Base-by-base conservation (phyloP, 2,888 invertebrate species). In the Dugesia japonica region DNA sequence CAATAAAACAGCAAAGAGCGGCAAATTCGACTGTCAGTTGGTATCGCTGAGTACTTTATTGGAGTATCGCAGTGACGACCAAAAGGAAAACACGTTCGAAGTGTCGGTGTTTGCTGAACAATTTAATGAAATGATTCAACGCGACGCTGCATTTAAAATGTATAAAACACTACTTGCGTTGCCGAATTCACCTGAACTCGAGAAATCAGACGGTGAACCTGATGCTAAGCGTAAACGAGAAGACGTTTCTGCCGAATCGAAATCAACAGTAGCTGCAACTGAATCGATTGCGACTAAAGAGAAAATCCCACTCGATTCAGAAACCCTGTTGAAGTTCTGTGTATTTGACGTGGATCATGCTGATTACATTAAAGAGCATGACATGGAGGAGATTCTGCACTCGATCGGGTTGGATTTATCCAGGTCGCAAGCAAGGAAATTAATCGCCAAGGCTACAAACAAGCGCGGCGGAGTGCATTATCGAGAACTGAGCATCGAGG, bases 51-150 rank as follows among this genome's bases (percentile, higher is more conserved):
- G 92, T 0, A 88, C 92, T 0, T 86, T 95, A 26, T 86, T 95
- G 1, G 94, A 94, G 85, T 95, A 95, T 83, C 88, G 88, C 72
- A 89, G 90, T 76, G 92, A 92, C 81, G 94, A 94, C 84, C 92
- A 91, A 79, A 94, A 94, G 84, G 89, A 89, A 83, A 85, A 86
- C 79, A 86, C 86, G 0, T 87, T 87, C 82, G 87, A 87, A 83
- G 86, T 87, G 26, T 92, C 92, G 0, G 87, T 95, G 9, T 95
- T 94, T 85, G 94, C 94, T 4, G 94, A 95, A 85, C 87, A 94
- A 0, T 94, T 95, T 85, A 92, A 93, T 83, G 94, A 95, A 86
- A 94, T 95, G 93, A 85, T 95, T 79, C 92, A 92, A 90, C 88
- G 95, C 72, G 94, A 94, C 85, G 92, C 92, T 83, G 94, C 92